Percentiles rank a stretch among this genome's conserved stretches.
phyloP scores from a whole-genome alignment of 2,888 invertebrate genomes.

The Villa cingulata region DNA sequence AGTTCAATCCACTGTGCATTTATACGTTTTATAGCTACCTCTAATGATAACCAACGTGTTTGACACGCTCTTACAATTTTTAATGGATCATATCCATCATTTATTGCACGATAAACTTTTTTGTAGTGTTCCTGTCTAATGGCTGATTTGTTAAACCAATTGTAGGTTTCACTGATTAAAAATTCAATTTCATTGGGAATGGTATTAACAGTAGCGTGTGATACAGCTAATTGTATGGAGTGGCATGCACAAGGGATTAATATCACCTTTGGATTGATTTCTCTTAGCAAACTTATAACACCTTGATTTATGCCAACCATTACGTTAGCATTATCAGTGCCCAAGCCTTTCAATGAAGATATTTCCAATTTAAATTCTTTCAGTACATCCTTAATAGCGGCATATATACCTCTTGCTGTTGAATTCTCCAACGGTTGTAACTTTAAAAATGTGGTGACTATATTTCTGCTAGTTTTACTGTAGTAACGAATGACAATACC shows the following conservation, averaged over 20 bases:
- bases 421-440: not conserved
- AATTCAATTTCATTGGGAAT: no score
- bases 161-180: no score
- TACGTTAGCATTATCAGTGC: not conserved
- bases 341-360: not conserved
- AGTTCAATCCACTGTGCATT: not conserved
- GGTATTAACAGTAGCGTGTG: no score
- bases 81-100: not conserved
- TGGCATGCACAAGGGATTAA: not conserved
- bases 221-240: no score
- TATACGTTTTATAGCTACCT: not conserved
- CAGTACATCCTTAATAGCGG: not conserved
- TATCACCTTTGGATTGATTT: not conserved
- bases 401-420: not conserved
- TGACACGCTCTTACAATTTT: not conserved
- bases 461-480: no score
- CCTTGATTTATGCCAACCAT: not conserved
- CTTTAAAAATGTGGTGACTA: not conserved
- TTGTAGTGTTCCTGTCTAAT: no score
- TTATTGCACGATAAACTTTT: no score
- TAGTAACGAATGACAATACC: not conserved
- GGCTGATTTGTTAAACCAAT: no score
- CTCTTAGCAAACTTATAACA: not conserved
- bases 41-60: not conserved
- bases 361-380: not conserved